phyloP scores from a whole-genome alignment of 2,113 vertebrate genomes.

The Dasypus novemcinctus region DNA sequence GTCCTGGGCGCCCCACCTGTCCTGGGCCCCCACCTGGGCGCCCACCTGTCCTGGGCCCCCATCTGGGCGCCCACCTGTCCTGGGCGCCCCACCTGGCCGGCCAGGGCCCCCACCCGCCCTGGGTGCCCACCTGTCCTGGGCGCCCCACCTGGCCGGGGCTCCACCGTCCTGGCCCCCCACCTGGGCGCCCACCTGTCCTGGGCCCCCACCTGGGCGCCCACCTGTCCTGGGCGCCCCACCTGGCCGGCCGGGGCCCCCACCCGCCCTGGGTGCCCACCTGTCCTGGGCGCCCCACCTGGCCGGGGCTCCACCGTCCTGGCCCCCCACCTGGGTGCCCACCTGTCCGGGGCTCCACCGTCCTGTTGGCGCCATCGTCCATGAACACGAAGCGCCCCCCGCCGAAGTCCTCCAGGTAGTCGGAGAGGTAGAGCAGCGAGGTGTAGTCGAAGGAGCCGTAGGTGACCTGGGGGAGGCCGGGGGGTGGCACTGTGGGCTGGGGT shows the following conservation, averaged over 20 bases:
- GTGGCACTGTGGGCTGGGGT: background rate
- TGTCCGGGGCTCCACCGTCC: conserved; percentile 91
- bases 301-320: accelerated
- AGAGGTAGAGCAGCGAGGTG: conserved; percentile 95
- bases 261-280: too few species aligned
- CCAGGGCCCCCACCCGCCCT: background rate
- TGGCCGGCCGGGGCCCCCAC: background rate
- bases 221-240: too few species aligned
- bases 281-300: too few species aligned
- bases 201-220: too few species aligned
- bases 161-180: too few species aligned
- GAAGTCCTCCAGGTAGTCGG: conserved; percentile 93
- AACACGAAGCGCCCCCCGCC: conserved; percentile 94
- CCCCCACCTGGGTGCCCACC: accelerated
- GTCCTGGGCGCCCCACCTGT: too few species aligned
- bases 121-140: too few species aligned
- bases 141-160: too few species aligned
- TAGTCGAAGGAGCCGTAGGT: conserved; percentile 98
- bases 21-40: too few species aligned
- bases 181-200: conserved; percentile 52
- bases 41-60: too few species aligned
- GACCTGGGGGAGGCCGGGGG: conserved; percentile 83
- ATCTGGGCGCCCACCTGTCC: too few species aligned
- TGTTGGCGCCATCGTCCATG: conserved; percentile 91
- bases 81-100: too few species aligned